Conservation (phyloP, 1,140 invertebrate species). For the Stegodyphus mimosarum region DNA sequence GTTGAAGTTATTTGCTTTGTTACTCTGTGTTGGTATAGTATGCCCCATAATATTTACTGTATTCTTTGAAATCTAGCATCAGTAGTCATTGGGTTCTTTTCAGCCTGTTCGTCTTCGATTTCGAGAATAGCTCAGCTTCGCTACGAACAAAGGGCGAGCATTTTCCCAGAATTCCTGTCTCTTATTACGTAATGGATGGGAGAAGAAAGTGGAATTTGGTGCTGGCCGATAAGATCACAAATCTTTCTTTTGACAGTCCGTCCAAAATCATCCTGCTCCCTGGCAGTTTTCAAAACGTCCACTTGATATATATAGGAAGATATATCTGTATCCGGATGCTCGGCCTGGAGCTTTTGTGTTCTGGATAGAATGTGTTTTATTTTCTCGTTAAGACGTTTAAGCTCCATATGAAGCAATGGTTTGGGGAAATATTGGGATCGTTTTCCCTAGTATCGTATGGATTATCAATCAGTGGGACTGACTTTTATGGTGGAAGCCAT, state of each 20-base stretch:
- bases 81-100: slow-evolving; percentile 19
- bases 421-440: slow-evolving; percentile 29
- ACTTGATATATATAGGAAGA: slow-evolving; percentile 17
- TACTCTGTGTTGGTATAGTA: too few relatives aligned
- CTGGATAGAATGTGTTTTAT: slow-evolving; percentile 26
- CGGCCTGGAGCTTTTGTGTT: slow-evolving; percentile 9
- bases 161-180: slow-evolving; percentile 36
- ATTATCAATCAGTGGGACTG: slow-evolving; percentile 50
- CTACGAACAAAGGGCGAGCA: slow-evolving; percentile 26
- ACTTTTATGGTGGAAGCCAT: not conserved
- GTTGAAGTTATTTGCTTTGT: too few relatives aligned
- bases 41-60: too few relatives aligned
- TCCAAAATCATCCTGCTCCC: slow-evolving; percentile 45
- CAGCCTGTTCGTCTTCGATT: slow-evolving; percentile 8
- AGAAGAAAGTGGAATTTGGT: slow-evolving; percentile 52
- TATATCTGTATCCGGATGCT: slow-evolving; percentile 6
- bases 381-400: slow-evolving; percentile 38
- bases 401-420: not conserved
- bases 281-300: slow-evolving; percentile 42
- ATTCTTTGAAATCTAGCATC: not conserved
- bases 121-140: not conserved
- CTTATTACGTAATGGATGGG: slow-evolving; percentile 58
- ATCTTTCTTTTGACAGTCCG: slow-evolving; percentile 54
- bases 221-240: slow-evolving; percentile 34
- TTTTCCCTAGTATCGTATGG: slow-evolving; percentile 34